Conservation (phyloP, 1,140 invertebrate genomes). For the Trigoniulus corallinus region DNA sequence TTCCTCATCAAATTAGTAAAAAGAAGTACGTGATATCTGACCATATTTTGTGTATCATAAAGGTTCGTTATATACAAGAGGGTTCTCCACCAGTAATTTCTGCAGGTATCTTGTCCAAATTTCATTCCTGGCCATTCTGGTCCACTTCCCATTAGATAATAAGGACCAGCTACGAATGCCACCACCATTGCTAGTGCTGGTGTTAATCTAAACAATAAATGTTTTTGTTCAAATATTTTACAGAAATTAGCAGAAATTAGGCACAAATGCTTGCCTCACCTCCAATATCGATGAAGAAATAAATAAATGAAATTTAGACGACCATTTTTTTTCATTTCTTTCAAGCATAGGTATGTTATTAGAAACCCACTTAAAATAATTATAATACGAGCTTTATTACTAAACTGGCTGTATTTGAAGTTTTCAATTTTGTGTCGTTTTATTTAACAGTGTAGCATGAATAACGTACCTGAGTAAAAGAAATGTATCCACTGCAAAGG, state of each 20-base stretch:
- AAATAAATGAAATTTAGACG: slow-evolving; percentile 25
- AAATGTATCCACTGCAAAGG: neutral
- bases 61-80: slow-evolving; percentile 74
- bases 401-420: neutral
- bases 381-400: neutral
- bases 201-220: slow-evolving; percentile 16
- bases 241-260: neutral
- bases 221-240: neutral
- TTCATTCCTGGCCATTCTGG: slow-evolving; percentile 4
- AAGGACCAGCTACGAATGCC: neutral
- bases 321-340: slow-evolving; percentile 26
- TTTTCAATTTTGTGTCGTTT: neutral
- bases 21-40: slow-evolving; percentile 2
- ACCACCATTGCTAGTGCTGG: slow-evolving; percentile 2
- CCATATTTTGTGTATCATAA: slow-evolving; percentile 36
- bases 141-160: slow-evolving; percentile 2
- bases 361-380: slow-evolving; percentile 36
- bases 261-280: slow-evolving; percentile 9
- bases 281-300: slow-evolving; percentile 32
- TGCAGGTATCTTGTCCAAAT: slow-evolving; percentile 36
- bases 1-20: too few relatives aligned
- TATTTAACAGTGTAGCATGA: too few relatives aligned
- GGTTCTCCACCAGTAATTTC: slow-evolving; percentile 64
- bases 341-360: slow-evolving; percentile 33
- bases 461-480: neutral